Base-by-base conservation (phyloP, 2,888 invertebrate species). In the Oegoconia quadripuncta region DNA sequence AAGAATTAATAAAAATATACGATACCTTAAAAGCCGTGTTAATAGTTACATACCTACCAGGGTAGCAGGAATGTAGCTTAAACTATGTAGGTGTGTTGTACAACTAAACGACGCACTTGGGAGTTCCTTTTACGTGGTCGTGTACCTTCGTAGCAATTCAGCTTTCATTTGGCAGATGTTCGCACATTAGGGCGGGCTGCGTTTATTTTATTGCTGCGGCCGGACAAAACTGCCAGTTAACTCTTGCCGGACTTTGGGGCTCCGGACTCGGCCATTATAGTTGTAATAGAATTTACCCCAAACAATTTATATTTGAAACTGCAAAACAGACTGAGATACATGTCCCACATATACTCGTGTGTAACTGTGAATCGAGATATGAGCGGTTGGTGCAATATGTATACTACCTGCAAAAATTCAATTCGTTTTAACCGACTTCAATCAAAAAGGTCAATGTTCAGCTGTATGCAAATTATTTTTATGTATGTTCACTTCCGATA, bases 201-300 rank as follows among this genome's bases (percentile, higher is more conserved):
- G 67, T 68, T 64, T 64, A 63, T 72, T 71, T 73, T 70, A 71
- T 66, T 66, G 65, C 56, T 60, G 63, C 60, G 58, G 55, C 58
- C 57, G 52, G 46, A 60, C 51, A 46, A 62, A 66, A 68, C 64
- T 60, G 52, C 55, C 64, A 53, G 60, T 64, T 66, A 69, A 61
- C 64, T 60, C 55, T 50, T 44, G 47, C 49, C 39, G 45, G 38
- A 42, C 43, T 42, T 46, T 44, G 43, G 31, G 31, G 34, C 44
- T 39, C 41, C 35, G 42, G 35, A 40, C 51, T 46, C 42, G 52
- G 54, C 49, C 38, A 55, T 63, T 56, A 52, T 49, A 55, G 53
- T 51, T 45, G 53, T 55, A 59, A 60, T 62, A 59, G 64, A 64
- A 64, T 62, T 59, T 58, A 51, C 53, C 25, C 17, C 3, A 7